A percentile compares a stretch with the other conserved stretches of the same genome.
These are phyloP conservation scores for Tetramorium simillimum DNA, from an alignment of 1,140 invertebrate species.

Conservation along the genomic window DNA sequence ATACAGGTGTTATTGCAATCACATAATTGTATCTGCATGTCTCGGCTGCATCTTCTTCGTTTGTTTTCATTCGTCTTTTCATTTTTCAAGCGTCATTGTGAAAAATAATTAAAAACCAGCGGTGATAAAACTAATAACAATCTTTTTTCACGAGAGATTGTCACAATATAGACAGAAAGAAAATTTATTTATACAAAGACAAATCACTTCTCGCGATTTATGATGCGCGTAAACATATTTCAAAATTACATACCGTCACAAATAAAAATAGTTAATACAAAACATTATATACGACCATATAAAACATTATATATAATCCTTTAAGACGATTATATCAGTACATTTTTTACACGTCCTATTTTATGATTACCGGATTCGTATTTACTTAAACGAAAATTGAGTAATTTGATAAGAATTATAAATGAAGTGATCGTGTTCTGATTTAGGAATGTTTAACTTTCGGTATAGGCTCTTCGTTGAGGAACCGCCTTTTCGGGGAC, in stretches of 20 bases:
- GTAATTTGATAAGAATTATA: conserved; percentile 10
- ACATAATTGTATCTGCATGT: background rate
- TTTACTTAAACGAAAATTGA: background rate
- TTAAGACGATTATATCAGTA: background rate
- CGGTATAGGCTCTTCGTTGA: conserved; percentile 71
- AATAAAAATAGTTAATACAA: background rate
- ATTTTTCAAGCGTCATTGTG: background rate
- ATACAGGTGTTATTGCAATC: background rate
- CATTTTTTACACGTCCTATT: background rate
- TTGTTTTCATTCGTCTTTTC: background rate
- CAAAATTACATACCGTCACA: background rate
- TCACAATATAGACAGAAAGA: background rate
- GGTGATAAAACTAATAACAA: background rate
- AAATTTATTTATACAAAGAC: background rate
- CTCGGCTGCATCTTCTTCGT: background rate
- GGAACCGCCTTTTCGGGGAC: conserved; percentile 67
- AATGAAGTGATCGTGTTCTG: background rate
- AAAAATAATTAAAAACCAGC: background rate
- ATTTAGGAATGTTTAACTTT: conserved; percentile 67
- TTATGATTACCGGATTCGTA: background rate
- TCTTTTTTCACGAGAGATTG: background rate
- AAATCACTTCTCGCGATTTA: background rate
- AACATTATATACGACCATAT: background rate
- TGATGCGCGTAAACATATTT: background rate
- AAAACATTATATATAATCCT: background rate